Conservation (phyloP, 2,888 invertebrate species). For the Acanthopleura granulata region DNA sequence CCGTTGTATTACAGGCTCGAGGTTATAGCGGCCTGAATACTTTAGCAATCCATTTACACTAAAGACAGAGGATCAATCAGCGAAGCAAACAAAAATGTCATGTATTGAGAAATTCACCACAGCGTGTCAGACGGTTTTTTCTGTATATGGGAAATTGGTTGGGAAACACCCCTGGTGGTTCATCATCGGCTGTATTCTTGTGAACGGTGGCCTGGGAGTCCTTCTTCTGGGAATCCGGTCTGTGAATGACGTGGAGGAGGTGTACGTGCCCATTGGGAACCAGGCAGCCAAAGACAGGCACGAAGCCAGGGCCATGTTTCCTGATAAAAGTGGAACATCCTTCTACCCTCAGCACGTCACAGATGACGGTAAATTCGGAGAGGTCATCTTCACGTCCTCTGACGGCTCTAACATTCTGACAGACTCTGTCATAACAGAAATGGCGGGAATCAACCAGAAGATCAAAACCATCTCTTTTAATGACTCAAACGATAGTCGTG, state of each 20-base stretch:
- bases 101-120: no score
- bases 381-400: slow-evolving; percentile 31
- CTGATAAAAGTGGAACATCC: slow-evolving; percentile 33
- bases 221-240: slow-evolving; percentile 25
- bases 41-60: no score
- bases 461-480: slow-evolving; percentile 14
- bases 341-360: slow-evolving; percentile 31
- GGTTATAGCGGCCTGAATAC: no score
- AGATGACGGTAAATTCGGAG: slow-evolving; percentile 26
- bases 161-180: slow-evolving; percentile 38
- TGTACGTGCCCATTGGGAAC: slow-evolving; percentile 52
- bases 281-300: slow-evolving; percentile 43
- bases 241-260: slow-evolving; percentile 41
- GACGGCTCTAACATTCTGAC: slow-evolving; percentile 28
- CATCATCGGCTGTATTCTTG: slow-evolving; percentile 29
- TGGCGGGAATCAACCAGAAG: slow-evolving; percentile 23
- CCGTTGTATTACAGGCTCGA: no score
- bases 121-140: slow-evolving; percentile 27
- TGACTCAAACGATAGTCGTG: no score
- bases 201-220: slow-evolving; percentile 35
- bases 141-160: slow-evolving; percentile 39
- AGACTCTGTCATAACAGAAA: slow-evolving; percentile 25
- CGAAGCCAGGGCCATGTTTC: slow-evolving; percentile 31
- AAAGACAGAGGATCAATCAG: no score
- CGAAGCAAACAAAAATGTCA: no score